Base-by-base conservation (phyloP, 2,797 vertebrate genomes). In the Gastrophryne carolinensis region DNA sequence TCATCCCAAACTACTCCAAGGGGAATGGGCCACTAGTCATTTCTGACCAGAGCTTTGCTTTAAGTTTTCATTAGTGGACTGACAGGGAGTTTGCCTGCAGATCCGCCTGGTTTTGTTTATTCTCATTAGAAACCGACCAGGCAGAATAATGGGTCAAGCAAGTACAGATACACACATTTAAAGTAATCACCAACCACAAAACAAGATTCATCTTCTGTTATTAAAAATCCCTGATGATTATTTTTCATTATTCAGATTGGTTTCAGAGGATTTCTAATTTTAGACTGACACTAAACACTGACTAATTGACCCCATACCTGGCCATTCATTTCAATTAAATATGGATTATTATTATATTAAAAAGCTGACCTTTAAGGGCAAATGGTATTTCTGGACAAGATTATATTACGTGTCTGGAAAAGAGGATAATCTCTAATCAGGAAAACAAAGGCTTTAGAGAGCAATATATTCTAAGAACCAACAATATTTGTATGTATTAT, bases 251-350 rank as follows among this genome's bases (percentile, higher is more conserved):
- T 64, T 17, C 26, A 3, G 39, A n/a, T 44, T 44, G 8, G 9
- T 12, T 32, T 37, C 57, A 17, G 39, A 12, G 21, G n/a, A 2
- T 41, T 29, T 69, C 53, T 44, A 41, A 41, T 17, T 69, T 69
- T 69, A 69, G 66, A 39, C 23, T 39, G 32, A 37, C 21, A 61
- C 60, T 50, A 56, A 68, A 27, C 13, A 37, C 34, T 26, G 24
- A 50, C 21, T 52, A 75, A 61, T 50, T 75, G 32, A 30, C 32
- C 13, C 41, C 15, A 37, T 34, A 12, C 39, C 41, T 75, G 23
- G 5, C 29, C 32, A 30, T 58, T 66, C 24, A 35, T 26, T 47
- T 13, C 53, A 58, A 52, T 60, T 67, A 67, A 19, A 44, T 26
- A 3, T 39, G 53, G 15, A 39, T 66, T 58, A 66, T 37, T 57